Evolutionary conservation across 2,888 invertebrate genomes (phyloP), one percentile per base, ranked within the genome.

Genomic region (Achlya flavicornis): DNA sequence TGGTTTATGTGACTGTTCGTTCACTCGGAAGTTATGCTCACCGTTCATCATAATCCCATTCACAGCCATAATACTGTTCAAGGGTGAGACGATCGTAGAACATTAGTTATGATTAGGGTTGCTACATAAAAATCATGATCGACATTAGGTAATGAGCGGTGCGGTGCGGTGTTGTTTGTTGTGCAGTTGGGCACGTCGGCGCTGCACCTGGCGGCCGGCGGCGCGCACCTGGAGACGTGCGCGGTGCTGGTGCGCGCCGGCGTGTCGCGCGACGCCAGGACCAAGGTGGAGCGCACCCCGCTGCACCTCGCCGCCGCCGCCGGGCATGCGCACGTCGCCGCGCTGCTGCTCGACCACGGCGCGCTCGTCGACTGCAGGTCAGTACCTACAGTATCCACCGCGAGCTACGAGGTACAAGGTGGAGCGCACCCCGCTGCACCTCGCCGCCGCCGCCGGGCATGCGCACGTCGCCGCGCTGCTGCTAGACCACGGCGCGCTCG

Each of bases 381-480:
- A n/a, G n/a, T n/a, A n/a, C n/a, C n/a, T n/a, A n/a, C n/a, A n/a
- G n/a, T n/a, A n/a, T n/a, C n/a, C n/a, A n/a, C n/a, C 97, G 63
- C 95, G 97, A 74, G 98, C 98, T 94, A 96, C 97, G 1, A 95
- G 97, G 80, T 98, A 98, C 38, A 99, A 99, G 94, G 86, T 86
- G 79, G 98, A 98, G 85, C 95, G 98, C 79, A 98, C 98, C 26
- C 97, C 98, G 41, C 91, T 99, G 72, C 98, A 99, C 91, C 95
- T 98, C 84, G 98, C 98, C 46, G 96, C 97, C 3, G 96, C 96
- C 83, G 97, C 97, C 78, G 98, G 98, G 0, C 97, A 98, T 88
- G 91, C 95, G 64, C 94, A 94, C 67, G 96, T 98, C 75, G 97
- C 96, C 11, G 94, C 95, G 75, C 79, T 98, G 72, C 98, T 98